phyloP scores from a whole-genome alignment of 2,888 invertebrate genomes.

The Onthophagus sagittarius region DNA sequence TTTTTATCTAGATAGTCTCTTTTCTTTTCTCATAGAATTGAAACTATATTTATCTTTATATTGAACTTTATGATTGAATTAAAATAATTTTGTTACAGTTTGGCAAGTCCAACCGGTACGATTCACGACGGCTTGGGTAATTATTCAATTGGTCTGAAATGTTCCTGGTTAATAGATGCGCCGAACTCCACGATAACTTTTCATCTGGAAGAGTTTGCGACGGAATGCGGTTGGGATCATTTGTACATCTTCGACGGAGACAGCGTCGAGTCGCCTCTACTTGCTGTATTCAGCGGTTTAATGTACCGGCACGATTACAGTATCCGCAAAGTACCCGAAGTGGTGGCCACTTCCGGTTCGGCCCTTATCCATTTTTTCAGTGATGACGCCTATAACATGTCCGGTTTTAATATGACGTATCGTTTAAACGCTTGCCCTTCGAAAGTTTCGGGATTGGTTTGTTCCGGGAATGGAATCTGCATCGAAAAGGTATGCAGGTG shows the following conservation, averaged over 20 bases:
- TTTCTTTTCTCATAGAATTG: background rate
- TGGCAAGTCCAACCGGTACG: constrained; percentile 64
- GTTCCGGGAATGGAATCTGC: constrained; percentile 78
- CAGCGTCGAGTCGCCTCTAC: constrained; percentile 85
- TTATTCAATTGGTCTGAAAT: constrained; percentile 89
- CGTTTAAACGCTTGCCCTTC: constrained; percentile 81
- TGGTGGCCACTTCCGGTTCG: constrained; percentile 82
- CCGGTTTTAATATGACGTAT: constrained; percentile 96
- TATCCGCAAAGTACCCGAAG: constrained; percentile 71
- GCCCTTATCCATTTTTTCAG: constrained; percentile 94
- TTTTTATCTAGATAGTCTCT: too few relatives aligned
- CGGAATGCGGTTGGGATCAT: constrained; percentile 99
- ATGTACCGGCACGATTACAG: constrained; percentile 77
- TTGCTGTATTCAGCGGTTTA: constrained; percentile 89
- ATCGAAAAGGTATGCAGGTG: constrained; percentile 68
- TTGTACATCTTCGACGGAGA: constrained; percentile 98
- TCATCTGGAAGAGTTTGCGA: constrained; percentile 90
- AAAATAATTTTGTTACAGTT: constrained; percentile 47
- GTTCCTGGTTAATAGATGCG: constrained; percentile 90
- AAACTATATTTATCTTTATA: constrained; percentile 14
- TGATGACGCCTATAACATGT: constrained; percentile 98
- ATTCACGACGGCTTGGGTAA: constrained; percentile 89
- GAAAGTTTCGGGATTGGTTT: constrained; percentile 60
- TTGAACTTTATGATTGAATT: too few relatives aligned
- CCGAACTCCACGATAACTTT: constrained; percentile 69